Conservation (phyloP, 2,113 vertebrate genomes). For the Aythya baeri region DNA sequence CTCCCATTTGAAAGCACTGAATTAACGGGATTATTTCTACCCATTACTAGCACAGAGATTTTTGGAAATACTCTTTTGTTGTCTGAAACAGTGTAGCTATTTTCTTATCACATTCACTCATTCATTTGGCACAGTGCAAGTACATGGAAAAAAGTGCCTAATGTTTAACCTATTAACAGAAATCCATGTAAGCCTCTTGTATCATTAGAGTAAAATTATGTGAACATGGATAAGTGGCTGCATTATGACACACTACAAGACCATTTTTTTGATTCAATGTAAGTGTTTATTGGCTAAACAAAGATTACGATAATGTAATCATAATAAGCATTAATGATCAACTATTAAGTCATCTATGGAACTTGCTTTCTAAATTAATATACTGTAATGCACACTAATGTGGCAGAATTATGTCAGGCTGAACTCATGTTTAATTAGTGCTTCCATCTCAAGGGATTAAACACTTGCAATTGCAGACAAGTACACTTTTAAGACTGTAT, state of each 20-base stretch:
- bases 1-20: neutral
- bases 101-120: neutral
- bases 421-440: slow-evolving; percentile 26
- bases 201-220: slow-evolving; percentile 12
- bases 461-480: slow-evolving; percentile 4
- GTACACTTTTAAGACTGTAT: slow-evolving; percentile 23
- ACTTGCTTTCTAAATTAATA: slow-evolving; percentile 43
- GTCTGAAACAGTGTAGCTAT: neutral
- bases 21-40: slow-evolving; percentile 1
- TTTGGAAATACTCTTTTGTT: neutral
- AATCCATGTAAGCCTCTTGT: neutral
- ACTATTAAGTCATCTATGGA: neutral
- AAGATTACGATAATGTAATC: slow-evolving; percentile 22
- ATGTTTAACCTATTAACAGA: neutral
- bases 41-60: neutral
- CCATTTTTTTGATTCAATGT: neutral
- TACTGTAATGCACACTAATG: slow-evolving; percentile 21
- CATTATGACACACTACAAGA: neutral
- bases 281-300: slow-evolving; percentile 40
- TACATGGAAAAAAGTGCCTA: neutral
- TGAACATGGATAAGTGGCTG: slow-evolving; percentile 5
- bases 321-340: slow-evolving; percentile 52
- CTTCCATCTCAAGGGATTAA: slow-evolving; percentile 29
- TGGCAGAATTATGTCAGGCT: slow-evolving; percentile 21
- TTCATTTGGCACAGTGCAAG: neutral